These are phyloP conservation scores for Scaptomyza caliginosa DNA, from an alignment of 2,888 invertebrate species.

Conservation along the genomic window DNA sequence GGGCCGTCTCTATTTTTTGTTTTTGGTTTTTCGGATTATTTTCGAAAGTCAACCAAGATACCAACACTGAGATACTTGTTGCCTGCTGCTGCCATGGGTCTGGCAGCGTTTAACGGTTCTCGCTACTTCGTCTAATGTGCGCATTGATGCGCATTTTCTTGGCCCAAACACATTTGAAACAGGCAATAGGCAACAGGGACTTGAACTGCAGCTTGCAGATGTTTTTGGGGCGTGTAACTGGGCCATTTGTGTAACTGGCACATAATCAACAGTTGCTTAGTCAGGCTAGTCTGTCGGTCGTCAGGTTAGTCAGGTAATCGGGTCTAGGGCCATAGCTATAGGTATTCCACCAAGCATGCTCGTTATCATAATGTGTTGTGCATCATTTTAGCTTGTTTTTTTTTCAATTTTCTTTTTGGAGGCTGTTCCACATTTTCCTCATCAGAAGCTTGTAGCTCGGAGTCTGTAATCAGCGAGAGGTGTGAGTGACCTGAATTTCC, in stretches of 20 bases:
- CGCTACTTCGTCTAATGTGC: constrained; percentile 63
- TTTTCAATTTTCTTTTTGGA: not conserved
- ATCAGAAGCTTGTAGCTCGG: constrained; percentile 15
- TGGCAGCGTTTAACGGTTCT: constrained; percentile 67
- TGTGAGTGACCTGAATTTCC: constrained; percentile 66
- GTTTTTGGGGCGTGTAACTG: constrained; percentile 68
- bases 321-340: constrained; percentile 38
- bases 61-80: constrained; percentile 12
- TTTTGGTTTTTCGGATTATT: not conserved
- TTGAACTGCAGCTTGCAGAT: constrained; percentile 16
- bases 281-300: constrained; percentile 43
- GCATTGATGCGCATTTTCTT: constrained; percentile 66
- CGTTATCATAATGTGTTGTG: constrained; percentile 75
- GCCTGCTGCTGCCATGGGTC: constrained; percentile 24
- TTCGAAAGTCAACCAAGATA: constrained; percentile 64
- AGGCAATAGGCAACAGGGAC: constrained; percentile 23
- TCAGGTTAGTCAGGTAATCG: not conserved
- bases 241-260: constrained; percentile 75
- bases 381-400: constrained; percentile 31
- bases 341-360: constrained; percentile 52
- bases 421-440: constrained; percentile 36
- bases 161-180: constrained; percentile 30
- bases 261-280: constrained; percentile 76
- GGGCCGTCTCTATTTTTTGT: constrained; percentile 8
- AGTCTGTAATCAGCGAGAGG: constrained; percentile 63